Conservation (phyloP, 2,888 invertebrate species). For the Isoperla grammatica region DNA sequence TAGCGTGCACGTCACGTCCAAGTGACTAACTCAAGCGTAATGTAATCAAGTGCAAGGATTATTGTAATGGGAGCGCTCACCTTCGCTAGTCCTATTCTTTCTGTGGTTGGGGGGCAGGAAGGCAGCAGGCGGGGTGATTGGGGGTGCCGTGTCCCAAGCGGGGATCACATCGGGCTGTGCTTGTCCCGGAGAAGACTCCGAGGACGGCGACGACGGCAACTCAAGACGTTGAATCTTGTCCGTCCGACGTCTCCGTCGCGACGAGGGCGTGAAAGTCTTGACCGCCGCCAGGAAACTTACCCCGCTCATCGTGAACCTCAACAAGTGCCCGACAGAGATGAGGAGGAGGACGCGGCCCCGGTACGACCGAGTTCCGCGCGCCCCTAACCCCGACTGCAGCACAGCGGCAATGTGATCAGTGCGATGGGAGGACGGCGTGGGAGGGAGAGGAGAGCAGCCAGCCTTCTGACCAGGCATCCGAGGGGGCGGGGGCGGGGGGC, state of each 20-base stretch:
- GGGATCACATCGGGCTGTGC: constrained; percentile 51
- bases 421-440: background rate
- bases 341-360: too few relatives aligned
- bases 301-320: constrained; percentile 47
- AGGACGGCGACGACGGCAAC: constrained; percentile 27
- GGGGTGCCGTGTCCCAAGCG: constrained; percentile 54
- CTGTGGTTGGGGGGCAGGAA: constrained; percentile 58
- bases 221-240: constrained; percentile 51
- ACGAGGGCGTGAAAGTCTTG: constrained; percentile 59
- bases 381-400: constrained; percentile 8
- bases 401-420: background rate
- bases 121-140: constrained; percentile 63
- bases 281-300: constrained; percentile 54
- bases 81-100: constrained; percentile 39
- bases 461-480: constrained; percentile 5
- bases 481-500: background rate
- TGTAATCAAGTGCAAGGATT: too few relatives aligned
- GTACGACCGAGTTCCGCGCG: background rate
- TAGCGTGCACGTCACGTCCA: too few relatives aligned
- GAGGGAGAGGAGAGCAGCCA: constrained; percentile 9
- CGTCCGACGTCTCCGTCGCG: constrained; percentile 56
- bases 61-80: background rate
- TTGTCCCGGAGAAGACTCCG: constrained; percentile 2
- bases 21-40: too few relatives aligned
- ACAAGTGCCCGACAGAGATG: constrained; percentile 10